These are phyloP conservation scores for Gambelia wislizenii DNA, from an alignment of 2,797 vertebrate species.

Conservation along the genomic window DNA sequence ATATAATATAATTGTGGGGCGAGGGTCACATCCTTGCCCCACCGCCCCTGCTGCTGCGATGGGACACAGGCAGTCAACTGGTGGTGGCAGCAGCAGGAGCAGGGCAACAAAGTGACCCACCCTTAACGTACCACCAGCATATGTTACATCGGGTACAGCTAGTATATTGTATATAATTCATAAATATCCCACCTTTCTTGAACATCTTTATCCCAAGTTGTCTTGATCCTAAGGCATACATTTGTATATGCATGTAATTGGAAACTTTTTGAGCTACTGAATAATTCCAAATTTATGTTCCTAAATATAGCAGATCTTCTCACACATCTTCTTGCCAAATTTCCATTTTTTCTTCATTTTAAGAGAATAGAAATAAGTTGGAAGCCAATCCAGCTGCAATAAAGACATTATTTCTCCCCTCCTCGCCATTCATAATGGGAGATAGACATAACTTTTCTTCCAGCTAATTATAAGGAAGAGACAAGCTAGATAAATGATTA, in stretches of 20 bases:
- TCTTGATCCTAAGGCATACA: not conserved
- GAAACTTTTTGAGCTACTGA: not conserved
- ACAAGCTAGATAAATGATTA: constrained; percentile 4
- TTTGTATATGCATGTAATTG: not conserved
- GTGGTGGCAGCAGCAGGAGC: no score
- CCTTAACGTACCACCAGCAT: no score
- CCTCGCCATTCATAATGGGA: not conserved
- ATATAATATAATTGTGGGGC: no score
- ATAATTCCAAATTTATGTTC: not conserved
- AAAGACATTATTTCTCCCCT: not conserved
- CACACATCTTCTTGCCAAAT: not conserved
- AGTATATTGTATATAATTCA: not conserved
- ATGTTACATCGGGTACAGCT: no score
- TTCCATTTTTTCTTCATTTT: constrained; percentile 6
- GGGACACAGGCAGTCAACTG: no score
- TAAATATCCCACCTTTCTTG: not conserved
- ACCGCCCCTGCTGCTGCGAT: no score
- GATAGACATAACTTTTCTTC: constrained; percentile 8
- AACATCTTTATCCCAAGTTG: no score
- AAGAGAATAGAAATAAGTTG: not conserved
- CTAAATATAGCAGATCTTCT: not conserved
- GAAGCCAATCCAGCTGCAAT: not conserved
- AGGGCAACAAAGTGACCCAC: no score
- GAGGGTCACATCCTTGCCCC: no score
- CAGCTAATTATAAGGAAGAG: not conserved